Percentiles rank a stretch among this genome's conserved stretches.
phyloP scores from a whole-genome alignment of 92 coral and sea anemone species.

The Meandrina meandrites region DNA sequence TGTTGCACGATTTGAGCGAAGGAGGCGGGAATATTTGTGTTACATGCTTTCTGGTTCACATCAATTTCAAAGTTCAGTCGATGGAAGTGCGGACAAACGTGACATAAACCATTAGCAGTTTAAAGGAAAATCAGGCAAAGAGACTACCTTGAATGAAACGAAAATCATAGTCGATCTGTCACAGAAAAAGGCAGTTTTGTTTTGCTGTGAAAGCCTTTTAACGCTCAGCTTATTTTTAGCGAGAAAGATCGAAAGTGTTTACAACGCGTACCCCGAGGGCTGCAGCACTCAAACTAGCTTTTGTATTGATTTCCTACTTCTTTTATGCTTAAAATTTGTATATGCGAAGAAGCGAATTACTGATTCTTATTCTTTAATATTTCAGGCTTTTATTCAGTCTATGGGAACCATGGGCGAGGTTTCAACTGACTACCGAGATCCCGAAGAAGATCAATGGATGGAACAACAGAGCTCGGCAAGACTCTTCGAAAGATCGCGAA shows the following conservation, averaged over 20 bases:
- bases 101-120: background rate
- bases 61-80: background rate
- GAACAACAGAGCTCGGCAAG: slow-evolving; percentile 95
- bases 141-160: background rate
- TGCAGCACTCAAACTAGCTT: background rate
- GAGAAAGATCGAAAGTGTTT: background rate
- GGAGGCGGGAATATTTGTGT: background rate
- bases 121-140: background rate
- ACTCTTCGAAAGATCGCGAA: slow-evolving; percentile 97
- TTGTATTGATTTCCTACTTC: background rate
- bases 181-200: background rate
- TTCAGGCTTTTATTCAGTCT: slow-evolving; percentile 86
- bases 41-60: background rate
- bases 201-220: background rate
- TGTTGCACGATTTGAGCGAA: background rate
- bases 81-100: background rate
- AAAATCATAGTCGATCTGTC: background rate
- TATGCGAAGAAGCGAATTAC: background rate
- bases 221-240: background rate
- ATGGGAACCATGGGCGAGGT: slow-evolving; percentile 97
- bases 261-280: background rate
- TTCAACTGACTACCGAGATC: slow-evolving; percentile 57
- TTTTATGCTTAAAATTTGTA: background rate
- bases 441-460: slow-evolving; percentile 91
- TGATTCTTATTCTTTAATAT: background rate